Evolutionary conservation across 2,113 vertebrate species (phyloP).

Genomic region (Phylloscopus trochilus): DNA sequence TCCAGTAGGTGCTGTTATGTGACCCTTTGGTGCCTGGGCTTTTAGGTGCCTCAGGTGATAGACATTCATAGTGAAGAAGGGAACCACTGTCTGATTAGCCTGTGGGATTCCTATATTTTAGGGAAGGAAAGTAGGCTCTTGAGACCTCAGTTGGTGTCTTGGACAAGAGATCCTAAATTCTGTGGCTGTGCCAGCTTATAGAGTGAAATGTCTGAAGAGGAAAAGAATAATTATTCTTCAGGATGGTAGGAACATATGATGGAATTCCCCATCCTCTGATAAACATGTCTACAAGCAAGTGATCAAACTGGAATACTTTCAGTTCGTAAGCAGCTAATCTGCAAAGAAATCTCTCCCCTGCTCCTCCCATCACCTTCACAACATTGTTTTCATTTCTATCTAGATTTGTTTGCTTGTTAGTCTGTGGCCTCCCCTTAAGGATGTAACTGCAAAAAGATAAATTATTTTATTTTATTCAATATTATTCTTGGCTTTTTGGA

Average conservation of each 20-base stretch:
- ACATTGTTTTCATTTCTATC: constrained; percentile 61
- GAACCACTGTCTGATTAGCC: background rate
- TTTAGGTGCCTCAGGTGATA: background rate
- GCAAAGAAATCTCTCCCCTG: constrained; percentile 49
- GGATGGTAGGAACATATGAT: background rate
- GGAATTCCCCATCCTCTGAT: constrained; percentile 45
- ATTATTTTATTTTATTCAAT: constrained; percentile 75
- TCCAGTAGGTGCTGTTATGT: background rate
- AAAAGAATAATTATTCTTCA: constrained; percentile 14
- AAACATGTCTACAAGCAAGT: constrained; percentile 28
- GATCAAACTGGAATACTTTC: constrained; percentile 57
- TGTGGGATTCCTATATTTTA: background rate
- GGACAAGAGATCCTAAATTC: background rate
- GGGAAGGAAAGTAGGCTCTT: background rate
- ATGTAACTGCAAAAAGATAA: constrained; percentile 67
- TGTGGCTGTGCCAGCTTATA: background rate
- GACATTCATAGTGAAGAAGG: background rate
- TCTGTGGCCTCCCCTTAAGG: constrained; percentile 49
- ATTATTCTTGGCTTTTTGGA: constrained; percentile 73
- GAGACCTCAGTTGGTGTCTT: background rate
- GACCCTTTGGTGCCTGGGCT: background rate
- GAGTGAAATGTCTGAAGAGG: background rate
- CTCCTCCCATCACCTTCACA: background rate
- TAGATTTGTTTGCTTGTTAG: constrained; percentile 68
- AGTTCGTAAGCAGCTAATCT: constrained; percentile 64